Evolutionary conservation across 2,113 vertebrate genomes (phyloP).

Genomic region (Craseonycteris thonglongyai): DNA sequence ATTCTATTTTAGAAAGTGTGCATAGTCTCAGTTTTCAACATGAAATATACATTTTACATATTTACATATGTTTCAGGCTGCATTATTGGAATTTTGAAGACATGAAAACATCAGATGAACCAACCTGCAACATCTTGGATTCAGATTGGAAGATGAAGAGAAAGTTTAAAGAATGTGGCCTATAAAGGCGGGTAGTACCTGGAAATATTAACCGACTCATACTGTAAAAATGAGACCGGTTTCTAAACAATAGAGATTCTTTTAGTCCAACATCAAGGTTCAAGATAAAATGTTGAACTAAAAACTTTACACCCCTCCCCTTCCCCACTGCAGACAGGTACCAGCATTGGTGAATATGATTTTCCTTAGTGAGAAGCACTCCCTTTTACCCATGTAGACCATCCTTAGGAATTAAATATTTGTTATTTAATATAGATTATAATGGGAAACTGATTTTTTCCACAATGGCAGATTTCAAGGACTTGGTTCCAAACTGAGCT

Average conservation of each 20-base stretch:
- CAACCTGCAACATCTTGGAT: conserved; percentile 72
- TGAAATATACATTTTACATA: conserved; percentile 49
- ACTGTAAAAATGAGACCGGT: conserved; percentile 78
- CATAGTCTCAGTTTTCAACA: neutral
- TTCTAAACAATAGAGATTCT: conserved; percentile 74
- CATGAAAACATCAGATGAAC: conserved; percentile 80
- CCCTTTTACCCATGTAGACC: conserved; percentile 78
- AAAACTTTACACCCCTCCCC: conserved; percentile 70
- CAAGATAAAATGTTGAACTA: conserved; percentile 82
- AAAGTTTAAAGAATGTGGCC: conserved; percentile 79
- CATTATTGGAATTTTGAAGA: conserved; percentile 75
- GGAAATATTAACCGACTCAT: conserved; percentile 75
- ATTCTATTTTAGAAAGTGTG: neutral
- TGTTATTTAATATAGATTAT: conserved; percentile 84
- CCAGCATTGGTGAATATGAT: conserved; percentile 82
- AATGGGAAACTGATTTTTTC: conserved; percentile 85
- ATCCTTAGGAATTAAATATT: conserved; percentile 77
- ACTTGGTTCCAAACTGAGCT: conserved; percentile 89
- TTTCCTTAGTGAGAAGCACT: conserved; percentile 79
- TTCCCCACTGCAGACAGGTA: conserved; percentile 76
- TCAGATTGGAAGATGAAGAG: conserved; percentile 79
- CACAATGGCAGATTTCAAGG: conserved; percentile 87
- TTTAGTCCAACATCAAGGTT: conserved; percentile 76
- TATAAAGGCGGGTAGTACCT: conserved; percentile 78
- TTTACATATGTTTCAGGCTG: conserved; percentile 76